Percentiles rank a stretch among this genome's conserved stretches.
phyloP scores from a whole-genome alignment of 2,888 invertebrate species.

The Scaptomyza flava region DNA sequence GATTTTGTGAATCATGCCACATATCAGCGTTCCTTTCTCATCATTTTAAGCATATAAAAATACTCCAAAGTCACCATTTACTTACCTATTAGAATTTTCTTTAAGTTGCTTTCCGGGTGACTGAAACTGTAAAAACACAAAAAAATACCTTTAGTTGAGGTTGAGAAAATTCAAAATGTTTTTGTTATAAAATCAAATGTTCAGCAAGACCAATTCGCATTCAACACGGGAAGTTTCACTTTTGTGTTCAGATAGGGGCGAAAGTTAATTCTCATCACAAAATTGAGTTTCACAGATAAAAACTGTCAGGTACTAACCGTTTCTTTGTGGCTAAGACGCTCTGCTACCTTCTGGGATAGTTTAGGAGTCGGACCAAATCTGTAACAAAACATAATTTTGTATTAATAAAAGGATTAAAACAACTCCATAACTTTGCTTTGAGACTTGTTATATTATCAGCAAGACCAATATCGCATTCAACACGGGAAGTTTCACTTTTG shows the following conservation, averaged over 20 bases:
- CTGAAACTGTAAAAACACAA: constrained; percentile 4
- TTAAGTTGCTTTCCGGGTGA: not conserved
- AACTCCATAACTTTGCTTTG: too few relatives aligned
- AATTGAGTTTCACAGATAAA: not conserved
- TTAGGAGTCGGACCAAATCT: not conserved
- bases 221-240: constrained; percentile 75
- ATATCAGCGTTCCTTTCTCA: constrained; percentile 69
- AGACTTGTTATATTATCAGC: constrained; percentile 46
- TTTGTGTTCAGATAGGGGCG: constrained; percentile 79
- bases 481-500: constrained; percentile 66
- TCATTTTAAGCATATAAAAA: constrained; percentile 35
- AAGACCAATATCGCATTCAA: constrained; percentile 79
- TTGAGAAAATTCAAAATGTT: not conserved
- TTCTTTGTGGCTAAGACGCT: not conserved
- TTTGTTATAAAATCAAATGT: not conserved
- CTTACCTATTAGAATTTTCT: constrained; percentile 4
- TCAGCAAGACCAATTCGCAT: constrained; percentile 81
- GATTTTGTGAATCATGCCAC: constrained; percentile 77
- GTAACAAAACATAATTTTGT: not conserved
- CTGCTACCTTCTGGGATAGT: not conserved
- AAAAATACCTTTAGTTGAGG: not conserved
- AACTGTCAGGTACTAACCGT: not conserved
- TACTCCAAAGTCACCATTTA: not conserved
- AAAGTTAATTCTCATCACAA: constrained; percentile 57
- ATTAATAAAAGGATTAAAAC: not conserved